Percentiles rank a stretch among this genome's conserved stretches.
Conservation (phyloP, 1,140 invertebrate genomes). For the Heterodera schachtii region DNA sequence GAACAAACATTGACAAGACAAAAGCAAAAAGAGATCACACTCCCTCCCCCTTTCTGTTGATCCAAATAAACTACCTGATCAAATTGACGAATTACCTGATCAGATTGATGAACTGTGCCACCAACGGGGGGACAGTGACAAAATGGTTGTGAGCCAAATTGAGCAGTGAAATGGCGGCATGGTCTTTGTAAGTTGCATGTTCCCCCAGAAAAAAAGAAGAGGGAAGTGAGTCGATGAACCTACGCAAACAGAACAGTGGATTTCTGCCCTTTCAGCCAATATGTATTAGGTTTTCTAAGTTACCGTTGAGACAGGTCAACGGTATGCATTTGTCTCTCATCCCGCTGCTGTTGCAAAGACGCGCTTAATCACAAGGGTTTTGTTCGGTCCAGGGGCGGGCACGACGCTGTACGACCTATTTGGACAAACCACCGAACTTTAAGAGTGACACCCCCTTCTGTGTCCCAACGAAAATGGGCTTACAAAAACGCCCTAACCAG, state of each 20-base stretch:
- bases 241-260: background rate
- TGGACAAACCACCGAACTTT: too few relatives aligned
- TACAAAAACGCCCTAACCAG: too few relatives aligned
- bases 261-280: too few relatives aligned
- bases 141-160: conserved; percentile 37
- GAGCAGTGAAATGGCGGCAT: conserved; percentile 22
- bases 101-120: conserved; percentile 33
- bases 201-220: conserved; percentile 24
- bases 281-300: background rate
- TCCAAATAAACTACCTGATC: conserved; percentile 14
- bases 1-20: conserved; percentile 14
- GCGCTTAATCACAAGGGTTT: conserved; percentile 17
- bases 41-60: too few relatives aligned
- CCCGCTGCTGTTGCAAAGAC: background rate
- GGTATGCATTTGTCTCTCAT: conserved; percentile 3
- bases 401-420: background rate
- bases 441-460: too few relatives aligned
- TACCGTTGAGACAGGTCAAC: conserved; percentile 17
- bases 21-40: background rate
- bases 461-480: too few relatives aligned
- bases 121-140: conserved; percentile 22
- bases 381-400: conserved; percentile 10
- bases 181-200: conserved; percentile 23
- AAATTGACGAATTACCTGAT: conserved; percentile 32
- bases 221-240: conserved; percentile 27